Evolutionary conservation across 1,140 invertebrate genomes (phyloP).

Genomic region (Globodera ellingtonae): DNA sequence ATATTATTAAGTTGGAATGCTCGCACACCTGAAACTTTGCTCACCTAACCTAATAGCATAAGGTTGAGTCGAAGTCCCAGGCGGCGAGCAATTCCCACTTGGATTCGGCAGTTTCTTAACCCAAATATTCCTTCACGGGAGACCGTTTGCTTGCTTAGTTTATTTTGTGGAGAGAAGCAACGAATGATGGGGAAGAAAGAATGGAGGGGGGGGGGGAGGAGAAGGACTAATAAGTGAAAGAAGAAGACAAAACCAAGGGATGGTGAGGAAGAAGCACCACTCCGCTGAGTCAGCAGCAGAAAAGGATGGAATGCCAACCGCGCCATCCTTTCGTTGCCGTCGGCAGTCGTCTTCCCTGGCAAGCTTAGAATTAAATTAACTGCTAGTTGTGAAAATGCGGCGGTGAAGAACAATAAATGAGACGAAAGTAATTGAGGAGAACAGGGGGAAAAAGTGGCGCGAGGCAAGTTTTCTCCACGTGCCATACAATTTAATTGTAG

Average conservation of each 20-base stretch:
- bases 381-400: neutral
- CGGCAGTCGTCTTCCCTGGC: neutral
- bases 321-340: neutral
- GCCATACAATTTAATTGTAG: neutral
- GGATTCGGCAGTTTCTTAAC: neutral
- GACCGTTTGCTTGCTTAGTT: conserved; percentile 2
- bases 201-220: neutral
- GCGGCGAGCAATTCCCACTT: conserved; percentile 36
- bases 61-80: conserved; percentile 48
- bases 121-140: neutral
- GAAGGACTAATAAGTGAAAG: conserved; percentile 13
- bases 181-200: conserved; percentile 2
- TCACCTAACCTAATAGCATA: conserved; percentile 39
- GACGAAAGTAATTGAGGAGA: neutral
- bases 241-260: conserved; percentile 14
- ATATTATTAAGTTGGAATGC: conserved; percentile 17
- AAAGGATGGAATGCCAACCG: neutral
- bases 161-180: conserved; percentile 3
- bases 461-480: neutral
- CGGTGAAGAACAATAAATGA: neutral
- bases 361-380: conserved; percentile 18
- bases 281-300: neutral
- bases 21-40: conserved; percentile 50
- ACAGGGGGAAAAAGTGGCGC: neutral
- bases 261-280: conserved; percentile 4